Evolutionary conservation across 2,113 vertebrate species (phyloP).

Genomic region (Dolichotis patagonum): DNA sequence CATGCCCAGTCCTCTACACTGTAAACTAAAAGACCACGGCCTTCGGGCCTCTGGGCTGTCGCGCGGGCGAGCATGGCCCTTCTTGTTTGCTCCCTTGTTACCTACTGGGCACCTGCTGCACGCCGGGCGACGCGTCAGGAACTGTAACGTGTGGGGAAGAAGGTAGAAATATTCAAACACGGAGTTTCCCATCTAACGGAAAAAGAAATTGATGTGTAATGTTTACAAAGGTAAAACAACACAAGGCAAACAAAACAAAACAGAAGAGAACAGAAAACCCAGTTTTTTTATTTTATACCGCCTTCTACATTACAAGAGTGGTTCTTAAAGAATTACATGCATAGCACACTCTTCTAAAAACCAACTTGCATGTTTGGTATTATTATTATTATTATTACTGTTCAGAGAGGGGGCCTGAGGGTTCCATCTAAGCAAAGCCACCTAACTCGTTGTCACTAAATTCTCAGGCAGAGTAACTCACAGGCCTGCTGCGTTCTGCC

Average conservation of each 20-base stretch:
- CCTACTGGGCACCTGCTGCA: neutral
- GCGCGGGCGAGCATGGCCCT: neutral
- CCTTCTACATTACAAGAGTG: neutral
- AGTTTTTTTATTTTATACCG: neutral
- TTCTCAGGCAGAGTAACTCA: neutral
- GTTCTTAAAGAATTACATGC: neutral
- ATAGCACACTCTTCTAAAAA: neutral
- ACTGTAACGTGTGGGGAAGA: neutral
- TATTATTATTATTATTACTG: neutral
- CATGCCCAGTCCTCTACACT: neutral
- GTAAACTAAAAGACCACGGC: neutral
- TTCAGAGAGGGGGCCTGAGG: neutral
- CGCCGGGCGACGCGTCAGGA: neutral
- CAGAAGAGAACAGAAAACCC: neutral
- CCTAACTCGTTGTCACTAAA: neutral
- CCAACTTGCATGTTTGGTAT: neutral
- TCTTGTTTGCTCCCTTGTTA: neutral
- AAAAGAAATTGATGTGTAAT: neutral
- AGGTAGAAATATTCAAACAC: neutral
- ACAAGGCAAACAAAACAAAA: no score
- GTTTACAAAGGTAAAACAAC: neutral
- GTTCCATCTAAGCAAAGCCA: neutral
- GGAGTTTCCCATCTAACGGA: neutral
- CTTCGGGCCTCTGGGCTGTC: neutral
- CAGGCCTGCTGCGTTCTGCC: neutral